These are phyloP conservation scores for Hoplostethus atlanticus DNA, from an alignment of 2,797 vertebrate species.

Conservation along the genomic window DNA sequence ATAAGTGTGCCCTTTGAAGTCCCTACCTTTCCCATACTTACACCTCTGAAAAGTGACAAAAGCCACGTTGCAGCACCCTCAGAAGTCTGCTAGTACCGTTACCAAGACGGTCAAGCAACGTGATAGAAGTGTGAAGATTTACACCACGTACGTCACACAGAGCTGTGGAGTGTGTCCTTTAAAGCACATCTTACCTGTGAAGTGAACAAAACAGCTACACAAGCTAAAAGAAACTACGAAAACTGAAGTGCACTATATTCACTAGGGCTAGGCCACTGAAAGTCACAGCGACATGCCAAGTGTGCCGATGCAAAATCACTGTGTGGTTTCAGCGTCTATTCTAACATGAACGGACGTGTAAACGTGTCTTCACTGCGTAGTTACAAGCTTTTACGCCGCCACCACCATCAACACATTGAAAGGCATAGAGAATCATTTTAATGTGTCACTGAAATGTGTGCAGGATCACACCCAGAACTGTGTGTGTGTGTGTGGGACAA, in stretches of 20 bases:
- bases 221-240: constrained; percentile 1
- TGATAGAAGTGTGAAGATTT: not conserved
- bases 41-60: not conserved
- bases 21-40: constrained; percentile 39
- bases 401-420: not conserved
- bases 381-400: not conserved
- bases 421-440: too few relatives aligned
- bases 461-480: not conserved
- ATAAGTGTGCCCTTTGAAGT: constrained; percentile 51
- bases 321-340: not conserved
- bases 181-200: not conserved
- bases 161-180: constrained; percentile 37
- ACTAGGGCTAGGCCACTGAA: not conserved
- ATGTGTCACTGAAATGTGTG: not conserved
- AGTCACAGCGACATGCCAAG: not conserved
- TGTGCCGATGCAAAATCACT: constrained; percentile 9
- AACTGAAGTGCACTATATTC: not conserved
- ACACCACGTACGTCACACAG: constrained; percentile 13
- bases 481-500: not conserved
- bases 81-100: too few relatives aligned
- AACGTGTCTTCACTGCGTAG: not conserved
- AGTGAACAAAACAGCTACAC: not conserved
- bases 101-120: too few relatives aligned
- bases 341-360: not conserved
- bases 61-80: too few relatives aligned